Conservation (phyloP, 2,797 vertebrate genomes). For the Trematomus bernacchii region DNA sequence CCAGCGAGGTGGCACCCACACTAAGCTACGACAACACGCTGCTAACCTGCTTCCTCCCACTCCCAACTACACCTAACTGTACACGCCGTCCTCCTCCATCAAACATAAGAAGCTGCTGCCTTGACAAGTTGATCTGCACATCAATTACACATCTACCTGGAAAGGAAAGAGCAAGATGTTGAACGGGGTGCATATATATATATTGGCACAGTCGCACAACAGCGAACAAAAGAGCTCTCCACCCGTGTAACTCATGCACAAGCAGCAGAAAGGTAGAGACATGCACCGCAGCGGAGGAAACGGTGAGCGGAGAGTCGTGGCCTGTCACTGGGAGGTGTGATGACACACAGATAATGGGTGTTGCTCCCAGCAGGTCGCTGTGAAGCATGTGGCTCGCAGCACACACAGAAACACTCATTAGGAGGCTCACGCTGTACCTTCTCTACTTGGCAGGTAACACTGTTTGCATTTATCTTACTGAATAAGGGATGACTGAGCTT, state of each 20-base stretch:
- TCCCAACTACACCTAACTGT: background rate
- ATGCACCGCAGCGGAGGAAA: constrained; percentile 54
- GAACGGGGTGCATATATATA: constrained; percentile 9
- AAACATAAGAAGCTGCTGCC: constrained; percentile 38
- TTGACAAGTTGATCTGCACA: constrained; percentile 44
- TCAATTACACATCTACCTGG: constrained; percentile 41
- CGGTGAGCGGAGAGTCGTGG: constrained; percentile 52
- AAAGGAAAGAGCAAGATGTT: constrained; percentile 26
- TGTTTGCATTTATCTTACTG: constrained; percentile 71
- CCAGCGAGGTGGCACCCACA: constrained; percentile 43
- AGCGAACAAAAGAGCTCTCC: constrained; percentile 47
- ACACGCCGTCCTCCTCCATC: constrained; percentile 19
- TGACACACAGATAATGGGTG: constrained; percentile 76
- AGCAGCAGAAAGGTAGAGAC: constrained; percentile 40
- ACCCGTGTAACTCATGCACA: constrained; percentile 13
- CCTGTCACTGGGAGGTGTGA: constrained; percentile 69
- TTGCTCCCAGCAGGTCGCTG: constrained; percentile 71
- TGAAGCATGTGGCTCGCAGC: constrained; percentile 66
- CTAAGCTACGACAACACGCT: background rate
- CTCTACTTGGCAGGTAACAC: constrained; percentile 65
- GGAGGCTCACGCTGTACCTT: constrained; percentile 45
- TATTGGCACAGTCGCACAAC: constrained; percentile 7
- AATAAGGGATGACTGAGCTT: constrained; percentile 65
- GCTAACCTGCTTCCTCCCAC: constrained; percentile 25
- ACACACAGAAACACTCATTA: constrained; percentile 67